Percentiles rank a stretch among this genome's conserved stretches.
These are phyloP conservation scores for Anguilla japonica DNA, from an alignment of 2,113 vertebrate genomes.

Conservation along the genomic window DNA sequence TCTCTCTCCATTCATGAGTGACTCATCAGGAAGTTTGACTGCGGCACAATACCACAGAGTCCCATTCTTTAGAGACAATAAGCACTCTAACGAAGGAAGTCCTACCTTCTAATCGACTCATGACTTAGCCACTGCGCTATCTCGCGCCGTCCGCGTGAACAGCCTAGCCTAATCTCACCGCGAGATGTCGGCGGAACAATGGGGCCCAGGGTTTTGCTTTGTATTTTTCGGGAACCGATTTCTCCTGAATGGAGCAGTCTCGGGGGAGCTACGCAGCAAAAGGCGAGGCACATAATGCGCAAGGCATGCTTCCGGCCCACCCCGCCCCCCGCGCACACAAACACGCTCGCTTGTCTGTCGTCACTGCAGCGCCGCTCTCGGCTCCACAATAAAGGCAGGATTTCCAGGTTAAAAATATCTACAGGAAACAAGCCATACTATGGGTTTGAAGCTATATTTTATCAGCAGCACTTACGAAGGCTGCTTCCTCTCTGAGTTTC, in stretches of 20 bases:
- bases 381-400: conserved; percentile 50
- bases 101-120: conserved; percentile 28
- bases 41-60: conserved; percentile 17
- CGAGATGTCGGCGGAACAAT: neutral
- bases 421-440: conserved; percentile 37
- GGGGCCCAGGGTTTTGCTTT: conserved; percentile 28
- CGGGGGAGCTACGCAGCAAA: conserved; percentile 46
- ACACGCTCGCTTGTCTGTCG: conserved; percentile 54
- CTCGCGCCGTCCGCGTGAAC: neutral
- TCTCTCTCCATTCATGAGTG: conserved; percentile 26
- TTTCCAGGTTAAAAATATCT: conserved; percentile 53
- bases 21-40: conserved; percentile 30
- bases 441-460: neutral
- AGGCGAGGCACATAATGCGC: conserved; percentile 54
- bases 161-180: neutral
- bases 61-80: conserved; percentile 33
- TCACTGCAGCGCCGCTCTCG: conserved; percentile 50
- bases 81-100: conserved; percentile 1
- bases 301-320: conserved; percentile 52
- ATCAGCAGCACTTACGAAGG: neutral
- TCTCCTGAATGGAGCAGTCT: conserved; percentile 50
- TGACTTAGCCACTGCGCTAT: conserved; percentile 6
- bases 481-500: neutral
- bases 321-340: conserved; percentile 40
- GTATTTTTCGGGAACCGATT: conserved; percentile 36